Conservation (phyloP, 2,797 vertebrate species). For the Buceros bicornis region DNA sequence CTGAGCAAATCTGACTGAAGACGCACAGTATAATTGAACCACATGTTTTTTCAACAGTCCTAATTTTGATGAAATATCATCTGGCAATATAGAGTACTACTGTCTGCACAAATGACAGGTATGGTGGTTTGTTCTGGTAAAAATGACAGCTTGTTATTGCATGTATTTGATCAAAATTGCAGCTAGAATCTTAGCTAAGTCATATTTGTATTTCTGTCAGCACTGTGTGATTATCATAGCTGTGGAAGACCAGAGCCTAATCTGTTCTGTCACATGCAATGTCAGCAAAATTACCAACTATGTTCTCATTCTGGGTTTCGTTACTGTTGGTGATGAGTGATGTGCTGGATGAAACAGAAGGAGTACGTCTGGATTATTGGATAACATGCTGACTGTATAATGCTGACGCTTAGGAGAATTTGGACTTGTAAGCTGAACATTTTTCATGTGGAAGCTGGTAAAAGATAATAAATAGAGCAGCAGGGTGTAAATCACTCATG, state of each 20-base stretch:
- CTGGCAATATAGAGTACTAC: not conserved
- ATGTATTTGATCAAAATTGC: not conserved
- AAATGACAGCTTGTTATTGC: not conserved
- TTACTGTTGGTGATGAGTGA: slow-evolving; percentile 53
- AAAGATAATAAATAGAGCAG: slow-evolving; percentile 16
- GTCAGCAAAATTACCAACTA: slow-evolving; percentile 29
- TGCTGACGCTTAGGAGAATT: slow-evolving; percentile 52
- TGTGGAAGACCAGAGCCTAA: not conserved
- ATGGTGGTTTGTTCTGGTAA: not conserved
- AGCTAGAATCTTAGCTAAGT: not conserved
- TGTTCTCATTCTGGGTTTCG: not conserved
- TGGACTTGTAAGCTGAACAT: slow-evolving; percentile 10
- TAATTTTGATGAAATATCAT: not conserved
- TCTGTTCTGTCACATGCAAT: not conserved
- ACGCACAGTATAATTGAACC: not conserved
- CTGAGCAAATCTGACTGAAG: not conserved
- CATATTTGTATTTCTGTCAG: slow-evolving; percentile 3
- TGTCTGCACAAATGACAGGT: not conserved
- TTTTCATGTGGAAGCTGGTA: slow-evolving; percentile 5
- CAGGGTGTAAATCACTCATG: not conserved
- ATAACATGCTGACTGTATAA: not conserved
- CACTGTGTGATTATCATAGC: not conserved
- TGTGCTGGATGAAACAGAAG: slow-evolving; percentile 28
- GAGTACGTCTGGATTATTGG: slow-evolving; percentile 50
- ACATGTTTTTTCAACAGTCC: not conserved